A percentile compares a stretch with the other conserved stretches of the same genome.
phyloP scores from a whole-genome alignment of 2,888 invertebrate species.

The Apamea anceps region DNA sequence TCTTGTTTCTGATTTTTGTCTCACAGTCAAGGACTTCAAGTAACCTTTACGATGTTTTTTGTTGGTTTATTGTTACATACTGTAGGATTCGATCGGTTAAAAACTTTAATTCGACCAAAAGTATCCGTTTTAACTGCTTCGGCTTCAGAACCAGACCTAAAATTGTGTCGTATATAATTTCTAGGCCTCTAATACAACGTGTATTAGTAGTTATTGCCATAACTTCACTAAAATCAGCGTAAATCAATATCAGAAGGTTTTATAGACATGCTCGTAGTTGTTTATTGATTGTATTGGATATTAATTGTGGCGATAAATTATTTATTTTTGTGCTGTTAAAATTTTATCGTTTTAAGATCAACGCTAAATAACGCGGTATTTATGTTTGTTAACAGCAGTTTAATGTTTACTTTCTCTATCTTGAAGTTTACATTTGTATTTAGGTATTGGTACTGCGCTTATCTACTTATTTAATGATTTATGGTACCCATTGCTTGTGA shows the following conservation, averaged over 20 bases:
- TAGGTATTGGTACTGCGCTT: not conserved
- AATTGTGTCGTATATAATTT: slow-evolving; percentile 26
- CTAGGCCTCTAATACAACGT: slow-evolving; percentile 3
- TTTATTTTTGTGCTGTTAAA: slow-evolving; percentile 50
- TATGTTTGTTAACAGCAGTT: slow-evolving; percentile 31
- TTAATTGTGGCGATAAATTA: slow-evolving; percentile 60
- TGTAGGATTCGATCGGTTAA: not conserved
- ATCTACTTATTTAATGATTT: slow-evolving; percentile 21
- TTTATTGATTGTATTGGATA: slow-evolving; percentile 53
- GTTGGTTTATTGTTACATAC: slow-evolving; percentile 15
- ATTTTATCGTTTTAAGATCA: slow-evolving; percentile 53
- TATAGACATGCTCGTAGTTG: slow-evolving; percentile 53
- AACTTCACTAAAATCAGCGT: slow-evolving; percentile 59
- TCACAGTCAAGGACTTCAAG: not conserved
- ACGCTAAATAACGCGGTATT: slow-evolving; percentile 35
- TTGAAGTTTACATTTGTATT: slow-evolving; percentile 29
- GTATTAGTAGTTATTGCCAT: slow-evolving; percentile 52
- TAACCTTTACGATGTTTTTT: slow-evolving; percentile 30
- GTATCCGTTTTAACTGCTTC: not conserved
- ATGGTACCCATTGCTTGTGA: not conserved
- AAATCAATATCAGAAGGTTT: slow-evolving; percentile 60
- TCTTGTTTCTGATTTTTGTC: slow-evolving; percentile 25
- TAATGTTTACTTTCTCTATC: slow-evolving; percentile 40
- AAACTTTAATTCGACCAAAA: not conserved
- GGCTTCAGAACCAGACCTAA: not conserved